Percentiles rank a stretch among this genome's conserved stretches.
phyloP scores from a whole-genome alignment of 2,113 vertebrate species.

The Festucalex cinctus region DNA sequence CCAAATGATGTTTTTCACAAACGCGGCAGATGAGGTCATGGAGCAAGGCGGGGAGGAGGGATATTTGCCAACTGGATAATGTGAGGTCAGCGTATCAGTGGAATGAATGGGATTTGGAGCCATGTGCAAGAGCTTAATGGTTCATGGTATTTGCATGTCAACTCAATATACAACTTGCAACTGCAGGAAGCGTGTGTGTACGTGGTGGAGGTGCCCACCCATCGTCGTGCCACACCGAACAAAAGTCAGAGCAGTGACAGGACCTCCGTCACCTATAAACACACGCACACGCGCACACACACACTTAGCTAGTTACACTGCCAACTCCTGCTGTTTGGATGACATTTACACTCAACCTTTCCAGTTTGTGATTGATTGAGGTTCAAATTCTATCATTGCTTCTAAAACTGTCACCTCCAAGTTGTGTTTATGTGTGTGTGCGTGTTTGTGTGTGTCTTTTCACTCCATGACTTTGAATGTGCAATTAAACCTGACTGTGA shows the following conservation, averaged over 20 bases:
- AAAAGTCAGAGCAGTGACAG: slow-evolving; percentile 51
- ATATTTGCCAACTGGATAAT: slow-evolving; percentile 60
- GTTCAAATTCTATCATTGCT: slow-evolving; percentile 63
- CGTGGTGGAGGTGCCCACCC: slow-evolving; percentile 52
- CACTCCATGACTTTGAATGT: slow-evolving; percentile 3
- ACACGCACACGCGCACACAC: slow-evolving; percentile 32
- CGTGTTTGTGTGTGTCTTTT: slow-evolving; percentile 17
- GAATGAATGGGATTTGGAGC: slow-evolving; percentile 68
- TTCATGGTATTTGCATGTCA: slow-evolving; percentile 60
- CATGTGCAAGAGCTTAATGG: slow-evolving; percentile 69
- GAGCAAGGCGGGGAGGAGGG: slow-evolving; percentile 30
- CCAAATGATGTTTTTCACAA: slow-evolving; percentile 59
- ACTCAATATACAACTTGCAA: slow-evolving; percentile 57
- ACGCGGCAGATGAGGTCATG: slow-evolving; percentile 63
- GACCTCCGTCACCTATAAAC: slow-evolving; percentile 44
- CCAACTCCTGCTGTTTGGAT: slow-evolving; percentile 66
- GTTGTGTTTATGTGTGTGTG: slow-evolving; percentile 6
- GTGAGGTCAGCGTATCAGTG: slow-evolving; percentile 61
- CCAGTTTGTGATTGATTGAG: slow-evolving; percentile 63
- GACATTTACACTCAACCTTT: slow-evolving; percentile 68
- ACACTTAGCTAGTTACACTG: slow-evolving; percentile 45
- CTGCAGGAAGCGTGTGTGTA: slow-evolving; percentile 32
- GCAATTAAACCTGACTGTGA: not conserved
- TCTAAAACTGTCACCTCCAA: slow-evolving; percentile 57
- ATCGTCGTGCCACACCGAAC: slow-evolving; percentile 49